Evolutionary conservation across 2,888 invertebrate species (phyloP), one percentile per base, ranked within the genome.

Genomic region (Caenorhabditis uteleia): DNA sequence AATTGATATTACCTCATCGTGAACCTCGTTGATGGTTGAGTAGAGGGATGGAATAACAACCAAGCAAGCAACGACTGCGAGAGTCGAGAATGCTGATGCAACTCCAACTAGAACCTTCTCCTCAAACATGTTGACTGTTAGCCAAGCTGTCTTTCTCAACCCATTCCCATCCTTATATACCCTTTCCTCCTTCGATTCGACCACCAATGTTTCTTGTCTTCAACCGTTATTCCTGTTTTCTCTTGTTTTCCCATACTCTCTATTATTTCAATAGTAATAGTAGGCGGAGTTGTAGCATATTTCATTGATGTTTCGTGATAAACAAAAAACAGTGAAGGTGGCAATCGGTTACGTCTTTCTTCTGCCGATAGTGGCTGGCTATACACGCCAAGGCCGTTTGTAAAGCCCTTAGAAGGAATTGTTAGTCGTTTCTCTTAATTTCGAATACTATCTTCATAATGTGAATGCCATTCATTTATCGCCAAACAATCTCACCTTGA

Each of bases 11-110:
- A 74, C 67, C 54, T 72, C 65, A 56, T 72, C 68, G 48, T 71
- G 68, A 45, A 80, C 49, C 51, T 74, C 70, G 50, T 75, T 77
- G 76, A 79, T 80, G 47, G 67, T 72, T 47, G 53, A 64, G 74
- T 79, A 79, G 39, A 79, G 72, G 38, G 71, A 69, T 44, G 79
- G 79, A 39, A 79, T 74, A 25, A 74, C 74, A 31, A 78, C 56
- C 27, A 78, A 59, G 33, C 74, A 74, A 21, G 80, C 73, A 59
- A 80, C 44, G 57, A 80, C 67, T 42, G 74, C 71, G 46, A 74
- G 39, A 43, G 72, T 54, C 14, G 69, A 70, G 36, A 45, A 54
- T 29, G 65, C 62, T 21, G 65, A 66, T 27, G 74, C 74, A 56
- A 62, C 68, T 46, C 66, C 70, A 26, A 74, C 70, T n/a, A 74